Percentiles rank a stretch among this genome's conserved stretches.
phyloP scores from a whole-genome alignment of 2,113 vertebrate genomes.

The Podarcis muralis region DNA sequence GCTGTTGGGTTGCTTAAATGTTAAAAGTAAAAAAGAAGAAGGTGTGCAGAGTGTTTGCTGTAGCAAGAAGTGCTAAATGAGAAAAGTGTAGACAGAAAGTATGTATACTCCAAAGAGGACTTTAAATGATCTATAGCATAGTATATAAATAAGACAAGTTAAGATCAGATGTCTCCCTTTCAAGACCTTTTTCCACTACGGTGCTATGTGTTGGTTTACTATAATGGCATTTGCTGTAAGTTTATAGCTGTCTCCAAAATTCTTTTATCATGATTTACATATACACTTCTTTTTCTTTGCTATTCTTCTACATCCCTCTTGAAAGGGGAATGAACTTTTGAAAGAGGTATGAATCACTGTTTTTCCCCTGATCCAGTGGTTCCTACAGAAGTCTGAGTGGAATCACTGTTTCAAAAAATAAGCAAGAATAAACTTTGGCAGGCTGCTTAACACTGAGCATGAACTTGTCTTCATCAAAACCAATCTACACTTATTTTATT shows the following conservation, averaged over 20 bases:
- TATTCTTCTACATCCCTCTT: not conserved
- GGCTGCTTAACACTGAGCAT: not conserved
- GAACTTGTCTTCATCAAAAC: not conserved
- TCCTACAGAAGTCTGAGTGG: not conserved
- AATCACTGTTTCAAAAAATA: not conserved
- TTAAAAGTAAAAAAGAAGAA: conserved; percentile 54
- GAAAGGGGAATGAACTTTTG: conserved; percentile 51
- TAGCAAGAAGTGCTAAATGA: conserved; percentile 52
- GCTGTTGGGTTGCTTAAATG: conserved; percentile 12
- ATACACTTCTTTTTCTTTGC: conserved; percentile 21
- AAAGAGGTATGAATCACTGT: conserved; percentile 19
- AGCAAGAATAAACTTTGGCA: not conserved
- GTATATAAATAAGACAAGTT: conserved; percentile 54
- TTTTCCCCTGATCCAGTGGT: conserved; percentile 32
- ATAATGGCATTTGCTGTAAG: conserved; percentile 64
- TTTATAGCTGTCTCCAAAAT: conserved; percentile 39
- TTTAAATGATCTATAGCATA: conserved; percentile 61
- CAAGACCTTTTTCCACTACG: conserved; percentile 24
- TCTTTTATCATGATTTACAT: conserved; percentile 49
- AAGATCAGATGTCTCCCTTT: conserved; percentile 61
- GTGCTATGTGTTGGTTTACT: conserved; percentile 24
- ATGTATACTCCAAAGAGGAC: conserved; percentile 60
- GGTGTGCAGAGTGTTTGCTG: conserved; percentile 35
- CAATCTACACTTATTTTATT: not conserved
- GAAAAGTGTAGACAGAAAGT: conserved; percentile 53